Percentiles rank a stretch among this genome's conserved stretches.
phyloP scores from a whole-genome alignment of 2,797 vertebrate genomes.

The Sebastes kiyomatsui region DNA sequence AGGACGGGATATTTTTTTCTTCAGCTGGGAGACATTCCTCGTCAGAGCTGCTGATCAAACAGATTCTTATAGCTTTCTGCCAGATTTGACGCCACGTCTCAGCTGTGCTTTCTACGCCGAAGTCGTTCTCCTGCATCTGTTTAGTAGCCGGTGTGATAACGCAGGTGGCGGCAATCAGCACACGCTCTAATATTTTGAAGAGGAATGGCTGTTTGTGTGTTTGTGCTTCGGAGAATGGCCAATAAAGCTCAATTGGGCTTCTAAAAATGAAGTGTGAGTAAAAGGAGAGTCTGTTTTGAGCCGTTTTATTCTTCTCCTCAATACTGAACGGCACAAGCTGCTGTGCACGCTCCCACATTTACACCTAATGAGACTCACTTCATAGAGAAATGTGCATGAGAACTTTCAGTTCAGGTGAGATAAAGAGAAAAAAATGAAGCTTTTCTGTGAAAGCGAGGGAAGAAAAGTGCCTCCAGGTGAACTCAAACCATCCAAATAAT shows the following conservation, averaged over 20 bases:
- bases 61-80: constrained; percentile 55
- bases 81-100: constrained; percentile 61
- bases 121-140: constrained; percentile 60
- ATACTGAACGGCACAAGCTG: constrained; percentile 14
- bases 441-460: background rate
- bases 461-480: constrained; percentile 18
- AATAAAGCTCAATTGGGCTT: constrained; percentile 63
- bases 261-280: constrained; percentile 59
- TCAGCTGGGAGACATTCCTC: constrained; percentile 9
- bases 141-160: constrained; percentile 57
- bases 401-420: constrained; percentile 22
- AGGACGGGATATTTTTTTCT: background rate
- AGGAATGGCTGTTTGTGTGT: constrained; percentile 52
- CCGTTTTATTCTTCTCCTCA: constrained; percentile 17
- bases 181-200: constrained; percentile 55
- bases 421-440: background rate
- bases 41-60: constrained; percentile 37
- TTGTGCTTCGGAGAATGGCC: constrained; percentile 37
- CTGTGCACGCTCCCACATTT: background rate
- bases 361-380: background rate
- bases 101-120: constrained; percentile 49
- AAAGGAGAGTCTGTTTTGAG: constrained; percentile 42
- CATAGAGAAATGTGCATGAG: background rate
- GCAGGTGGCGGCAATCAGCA: constrained; percentile 60
- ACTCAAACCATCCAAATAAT: constrained; percentile 23